Conservation (phyloP, 2,797 vertebrate genomes). For the Falco naumanni region DNA sequence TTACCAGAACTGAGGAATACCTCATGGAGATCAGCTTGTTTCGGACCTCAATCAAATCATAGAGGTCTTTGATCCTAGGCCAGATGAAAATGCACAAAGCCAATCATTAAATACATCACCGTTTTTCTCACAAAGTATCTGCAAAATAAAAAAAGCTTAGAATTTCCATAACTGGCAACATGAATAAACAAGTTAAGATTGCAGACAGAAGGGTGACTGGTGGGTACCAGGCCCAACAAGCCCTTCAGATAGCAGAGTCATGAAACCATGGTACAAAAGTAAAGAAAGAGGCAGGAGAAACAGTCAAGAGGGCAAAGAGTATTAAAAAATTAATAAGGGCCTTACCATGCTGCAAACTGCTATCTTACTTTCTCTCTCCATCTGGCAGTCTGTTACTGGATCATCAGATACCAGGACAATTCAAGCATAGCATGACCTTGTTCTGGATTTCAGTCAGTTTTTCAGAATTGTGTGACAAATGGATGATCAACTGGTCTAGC, state of each 20-base stretch:
- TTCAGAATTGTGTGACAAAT: neutral
- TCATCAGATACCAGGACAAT: neutral
- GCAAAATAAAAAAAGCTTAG: neutral
- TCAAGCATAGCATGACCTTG: neutral
- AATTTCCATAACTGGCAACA: neutral
- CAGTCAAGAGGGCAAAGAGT: neutral
- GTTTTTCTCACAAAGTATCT: neutral
- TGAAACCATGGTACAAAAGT: neutral
- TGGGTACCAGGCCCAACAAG: neutral
- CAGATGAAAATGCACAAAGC: neutral
- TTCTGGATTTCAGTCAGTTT: neutral
- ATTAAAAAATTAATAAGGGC: neutral
- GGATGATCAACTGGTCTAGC: neutral
- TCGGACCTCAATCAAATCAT: neutral
- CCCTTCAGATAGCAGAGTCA: neutral
- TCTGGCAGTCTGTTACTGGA: neutral
- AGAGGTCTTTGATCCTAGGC: neutral
- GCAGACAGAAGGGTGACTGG: neutral
- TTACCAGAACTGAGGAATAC: neutral
- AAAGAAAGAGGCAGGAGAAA: neutral
- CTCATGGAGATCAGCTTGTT: neutral
- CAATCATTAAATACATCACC: neutral
- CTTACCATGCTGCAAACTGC: neutral
- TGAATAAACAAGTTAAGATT: neutral
- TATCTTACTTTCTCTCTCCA: neutral